Percentiles rank a stretch among this genome's conserved stretches.
Evolutionary conservation across 2,113 vertebrate species (phyloP).

Genomic region (Phainopepla nitens): DNA sequence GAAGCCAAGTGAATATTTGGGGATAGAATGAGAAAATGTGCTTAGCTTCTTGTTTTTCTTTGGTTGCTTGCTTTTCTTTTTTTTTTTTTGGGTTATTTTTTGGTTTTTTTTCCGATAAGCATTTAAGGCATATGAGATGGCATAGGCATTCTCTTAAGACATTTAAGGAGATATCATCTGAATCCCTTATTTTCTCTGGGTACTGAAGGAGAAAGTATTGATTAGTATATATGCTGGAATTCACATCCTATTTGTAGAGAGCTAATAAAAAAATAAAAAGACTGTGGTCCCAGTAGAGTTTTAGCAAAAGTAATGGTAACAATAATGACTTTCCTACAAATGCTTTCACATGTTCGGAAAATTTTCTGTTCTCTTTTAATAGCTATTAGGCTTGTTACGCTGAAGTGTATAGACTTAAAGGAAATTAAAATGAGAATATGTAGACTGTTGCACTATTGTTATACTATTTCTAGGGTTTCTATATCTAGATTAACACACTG

Average conservation of each 20-base stretch:
- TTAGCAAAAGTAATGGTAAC: constrained; percentile 56
- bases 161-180: constrained; percentile 52
- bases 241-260: constrained; percentile 47
- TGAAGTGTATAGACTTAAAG: constrained; percentile 34
- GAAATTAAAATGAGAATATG: constrained; percentile 51
- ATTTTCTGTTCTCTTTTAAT: constrained; percentile 62
- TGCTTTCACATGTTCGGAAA: constrained; percentile 29
- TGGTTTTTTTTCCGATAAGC: neutral
- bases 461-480: neutral
- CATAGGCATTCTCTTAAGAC: constrained; percentile 46
- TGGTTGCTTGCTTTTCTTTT: neutral
- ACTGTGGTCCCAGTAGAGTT: constrained; percentile 52
- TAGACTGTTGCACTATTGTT: neutral
- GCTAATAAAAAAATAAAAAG: constrained; percentile 68
- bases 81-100: neutral
- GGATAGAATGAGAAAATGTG: neutral
- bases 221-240: constrained; percentile 56
- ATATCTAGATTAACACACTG: neutral
- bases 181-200: constrained; percentile 62
- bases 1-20: neutral
- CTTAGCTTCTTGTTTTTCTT: neutral
- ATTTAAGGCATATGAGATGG: constrained; percentile 40
- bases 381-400: constrained; percentile 24
- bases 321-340: constrained; percentile 51
- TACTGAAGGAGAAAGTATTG: constrained; percentile 71